Conservation (phyloP, 2,113 vertebrate species). For the Thunnus thynnus region DNA sequence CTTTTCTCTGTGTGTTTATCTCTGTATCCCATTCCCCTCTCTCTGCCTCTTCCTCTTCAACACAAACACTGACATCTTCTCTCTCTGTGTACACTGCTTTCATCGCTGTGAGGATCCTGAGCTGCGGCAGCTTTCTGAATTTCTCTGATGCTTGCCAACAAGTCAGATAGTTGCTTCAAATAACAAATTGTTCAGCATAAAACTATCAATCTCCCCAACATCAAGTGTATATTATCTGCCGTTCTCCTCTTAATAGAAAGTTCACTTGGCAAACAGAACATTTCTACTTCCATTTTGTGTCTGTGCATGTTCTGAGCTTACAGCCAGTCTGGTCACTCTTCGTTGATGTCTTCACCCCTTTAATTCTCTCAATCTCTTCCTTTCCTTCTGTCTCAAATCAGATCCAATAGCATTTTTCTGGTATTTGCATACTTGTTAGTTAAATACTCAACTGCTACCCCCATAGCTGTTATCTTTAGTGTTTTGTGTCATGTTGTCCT, state of each 20-base stretch:
- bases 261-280: constrained; percentile 1
- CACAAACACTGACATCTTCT: constrained; percentile 73
- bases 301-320: not conserved
- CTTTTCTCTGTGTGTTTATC: constrained; percentile 65
- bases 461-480: constrained; percentile 5
- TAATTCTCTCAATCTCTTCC: not conserved
- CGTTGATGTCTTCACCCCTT: constrained; percentile 16
- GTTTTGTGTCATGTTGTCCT: not conserved
- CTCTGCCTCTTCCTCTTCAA: constrained; percentile 59
- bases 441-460: not conserved
- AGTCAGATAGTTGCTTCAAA: constrained; percentile 52
- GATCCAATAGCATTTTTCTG: not conserved
- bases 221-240: constrained; percentile 13
- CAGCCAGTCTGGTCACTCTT: constrained; percentile 3
- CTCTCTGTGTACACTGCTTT: constrained; percentile 40
- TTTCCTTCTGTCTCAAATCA: constrained; percentile 1
- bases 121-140: constrained; percentile 38
- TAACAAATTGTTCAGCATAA: constrained; percentile 49
- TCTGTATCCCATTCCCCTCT: constrained; percentile 62
- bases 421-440: not conserved
- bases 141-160: constrained; percentile 57
- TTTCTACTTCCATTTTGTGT: not conserved
- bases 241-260: not conserved
- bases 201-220: constrained; percentile 40
- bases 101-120: constrained; percentile 57